A percentile compares a stretch with the other conserved stretches of the same genome.
Evolutionary conservation across 1,140 invertebrate species (phyloP).

Genomic region (Lamellibrachia luymesi): DNA sequence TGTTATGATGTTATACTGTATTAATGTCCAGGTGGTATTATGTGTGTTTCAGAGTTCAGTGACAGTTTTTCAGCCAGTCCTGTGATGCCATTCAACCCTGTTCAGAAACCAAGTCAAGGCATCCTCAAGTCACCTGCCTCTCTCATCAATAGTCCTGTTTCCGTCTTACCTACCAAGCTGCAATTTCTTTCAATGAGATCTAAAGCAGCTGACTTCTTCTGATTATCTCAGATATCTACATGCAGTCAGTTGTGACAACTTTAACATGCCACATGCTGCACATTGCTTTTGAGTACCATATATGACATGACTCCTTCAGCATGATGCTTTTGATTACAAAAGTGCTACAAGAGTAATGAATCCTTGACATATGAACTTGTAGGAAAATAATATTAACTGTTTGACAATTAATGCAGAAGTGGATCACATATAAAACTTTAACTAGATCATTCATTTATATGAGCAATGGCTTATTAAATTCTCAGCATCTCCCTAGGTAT

Average conservation of each 20-base stretch:
- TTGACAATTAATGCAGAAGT: neutral
- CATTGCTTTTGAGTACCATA: neutral
- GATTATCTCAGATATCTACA: neutral
- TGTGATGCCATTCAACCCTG: constrained; percentile 9
- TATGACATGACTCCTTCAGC: neutral
- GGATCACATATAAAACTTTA: neutral
- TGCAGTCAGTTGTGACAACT: neutral
- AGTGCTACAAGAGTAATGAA: neutral
- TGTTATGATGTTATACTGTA: neutral
- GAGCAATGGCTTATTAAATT: neutral
- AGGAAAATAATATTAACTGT: neutral
- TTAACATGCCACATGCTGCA: neutral
- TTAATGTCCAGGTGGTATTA: neutral
- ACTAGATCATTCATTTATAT: neutral
- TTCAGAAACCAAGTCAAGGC: constrained; percentile 13
- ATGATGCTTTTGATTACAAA: neutral
- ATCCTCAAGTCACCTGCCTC: neutral
- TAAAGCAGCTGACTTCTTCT: neutral
- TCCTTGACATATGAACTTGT: neutral
- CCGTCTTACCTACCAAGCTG: neutral
- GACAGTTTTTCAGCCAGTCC: constrained; percentile 8
- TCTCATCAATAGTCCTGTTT: neutral
- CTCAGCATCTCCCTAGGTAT: neutral
- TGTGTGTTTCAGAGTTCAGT: constrained; percentile 8
- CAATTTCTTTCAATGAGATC: neutral